Conservation (phyloP, 2,797 vertebrate genomes). For the Acipenser oxyrinchus region DNA sequence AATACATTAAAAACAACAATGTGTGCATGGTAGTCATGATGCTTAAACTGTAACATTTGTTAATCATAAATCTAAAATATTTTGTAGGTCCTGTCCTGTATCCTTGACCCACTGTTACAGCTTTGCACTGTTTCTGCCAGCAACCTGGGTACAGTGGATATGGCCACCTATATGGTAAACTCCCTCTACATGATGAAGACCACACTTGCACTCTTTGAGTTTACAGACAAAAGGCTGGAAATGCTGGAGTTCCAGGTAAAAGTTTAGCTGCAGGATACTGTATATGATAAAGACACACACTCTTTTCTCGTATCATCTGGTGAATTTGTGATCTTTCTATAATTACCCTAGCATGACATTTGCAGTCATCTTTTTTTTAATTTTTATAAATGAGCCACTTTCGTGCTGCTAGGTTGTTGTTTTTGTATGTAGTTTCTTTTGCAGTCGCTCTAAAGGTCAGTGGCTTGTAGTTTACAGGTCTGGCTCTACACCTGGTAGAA, state of each 20-base stretch:
- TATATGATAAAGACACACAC: too few species aligned
- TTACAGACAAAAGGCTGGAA: conserved; percentile 94
- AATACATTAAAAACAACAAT: conserved; percentile 7
- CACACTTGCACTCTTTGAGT: conserved; percentile 89
- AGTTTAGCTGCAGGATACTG: too few species aligned
- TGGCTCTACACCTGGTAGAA: neutral
- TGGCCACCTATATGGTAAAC: conserved; percentile 98
- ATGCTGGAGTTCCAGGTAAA: conserved; percentile 95
- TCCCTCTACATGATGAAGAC: conserved; percentile 96
- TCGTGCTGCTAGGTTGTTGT: too few species aligned
- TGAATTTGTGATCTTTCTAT: too few species aligned
- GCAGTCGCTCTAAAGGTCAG: too few species aligned
- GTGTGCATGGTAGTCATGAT: neutral
- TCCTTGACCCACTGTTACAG: conserved; percentile 89
- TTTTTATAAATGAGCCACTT: too few species aligned
- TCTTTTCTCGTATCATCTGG: too few species aligned
- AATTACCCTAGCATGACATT: too few species aligned
- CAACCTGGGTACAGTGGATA: conserved; percentile 90
- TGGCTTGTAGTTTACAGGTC: neutral
- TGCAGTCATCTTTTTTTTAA: too few species aligned
- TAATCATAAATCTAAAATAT: neutral
- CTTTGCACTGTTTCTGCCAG: conserved; percentile 92
- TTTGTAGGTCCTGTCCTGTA: conserved; percentile 85
- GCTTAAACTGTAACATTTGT: neutral
- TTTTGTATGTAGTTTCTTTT: too few species aligned